Percentiles rank a stretch among this genome's conserved stretches.
These are phyloP conservation scores for Thunnus albacares DNA, from an alignment of 2,797 vertebrate species.

Conservation along the genomic window DNA sequence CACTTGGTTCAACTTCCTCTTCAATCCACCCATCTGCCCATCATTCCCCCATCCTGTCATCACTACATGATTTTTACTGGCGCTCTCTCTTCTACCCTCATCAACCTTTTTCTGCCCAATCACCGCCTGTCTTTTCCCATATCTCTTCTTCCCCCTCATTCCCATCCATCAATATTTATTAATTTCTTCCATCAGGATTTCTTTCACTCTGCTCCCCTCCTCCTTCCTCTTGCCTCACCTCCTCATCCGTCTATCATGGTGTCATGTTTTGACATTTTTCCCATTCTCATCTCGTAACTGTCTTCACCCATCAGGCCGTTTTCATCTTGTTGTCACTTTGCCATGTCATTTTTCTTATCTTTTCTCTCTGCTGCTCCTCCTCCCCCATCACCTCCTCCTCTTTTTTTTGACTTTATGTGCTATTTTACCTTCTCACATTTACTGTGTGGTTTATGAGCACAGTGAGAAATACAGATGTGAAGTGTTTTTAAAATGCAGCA, in stretches of 20 bases:
- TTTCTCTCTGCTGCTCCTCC: slow-evolving; percentile 18
- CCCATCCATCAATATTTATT: slow-evolving; percentile 65
- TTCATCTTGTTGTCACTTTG: slow-evolving; percentile 68
- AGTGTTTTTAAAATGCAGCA: not conserved
- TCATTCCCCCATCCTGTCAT: slow-evolving; percentile 37
- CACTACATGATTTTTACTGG: slow-evolving; percentile 37
- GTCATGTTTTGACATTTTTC: slow-evolving; percentile 71
- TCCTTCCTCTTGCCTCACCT: not conserved
- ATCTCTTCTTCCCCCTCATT: slow-evolving; percentile 40
- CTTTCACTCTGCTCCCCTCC: slow-evolving; percentile 1
- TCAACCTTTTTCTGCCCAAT: slow-evolving; percentile 35
- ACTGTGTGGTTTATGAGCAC: slow-evolving; percentile 7
- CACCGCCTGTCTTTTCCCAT: slow-evolving; percentile 45
- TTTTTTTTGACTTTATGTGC: slow-evolving; percentile 22
- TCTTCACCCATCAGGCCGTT: slow-evolving; percentile 61
- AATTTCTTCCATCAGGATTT: slow-evolving; percentile 51
- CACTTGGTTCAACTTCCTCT: slow-evolving; percentile 36
- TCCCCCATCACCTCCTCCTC: not conserved
- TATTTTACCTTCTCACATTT: slow-evolving; percentile 15
- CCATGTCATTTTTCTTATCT: slow-evolving; percentile 56
- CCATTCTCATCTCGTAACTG: slow-evolving; percentile 69
- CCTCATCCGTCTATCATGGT: slow-evolving; percentile 65
- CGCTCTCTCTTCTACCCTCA: slow-evolving; percentile 22
- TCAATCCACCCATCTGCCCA: slow-evolving; percentile 50
- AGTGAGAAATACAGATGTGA: not conserved